Conservation (phyloP, 2,888 invertebrate genomes). For the Abscondita cerata region DNA sequence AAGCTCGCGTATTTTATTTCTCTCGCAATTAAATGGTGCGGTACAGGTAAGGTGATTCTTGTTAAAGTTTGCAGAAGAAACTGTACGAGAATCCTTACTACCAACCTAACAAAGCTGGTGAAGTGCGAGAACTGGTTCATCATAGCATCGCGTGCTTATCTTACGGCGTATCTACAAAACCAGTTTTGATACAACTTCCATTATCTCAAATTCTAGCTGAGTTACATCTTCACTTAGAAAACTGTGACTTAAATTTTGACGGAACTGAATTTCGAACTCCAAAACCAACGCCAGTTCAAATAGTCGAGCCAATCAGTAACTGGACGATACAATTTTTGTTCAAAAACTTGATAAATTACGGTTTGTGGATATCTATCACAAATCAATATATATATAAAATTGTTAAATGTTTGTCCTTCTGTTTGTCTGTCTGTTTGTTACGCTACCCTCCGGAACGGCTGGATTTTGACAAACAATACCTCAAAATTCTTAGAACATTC, state of each 20-base stretch:
- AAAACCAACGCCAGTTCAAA: constrained; percentile 78
- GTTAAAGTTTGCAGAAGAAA: constrained; percentile 79
- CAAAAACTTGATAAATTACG: no score
- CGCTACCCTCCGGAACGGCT: no score
- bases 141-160: constrained; percentile 82
- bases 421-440: no score
- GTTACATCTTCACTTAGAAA: constrained; percentile 80
- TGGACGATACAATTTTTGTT: no score
- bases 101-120: constrained; percentile 56
- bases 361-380: no score
- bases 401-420: no score
- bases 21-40: constrained; percentile 88
- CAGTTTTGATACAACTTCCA: constrained; percentile 95
- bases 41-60: constrained; percentile 78
- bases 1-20: constrained; percentile 91
- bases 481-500: no score
- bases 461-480: no score
- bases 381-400: no score
- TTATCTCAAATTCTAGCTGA: constrained; percentile 91
- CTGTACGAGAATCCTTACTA: constrained; percentile 66
- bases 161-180: constrained; percentile 87
- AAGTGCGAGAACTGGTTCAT: constrained; percentile 72
- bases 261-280: constrained; percentile 70
- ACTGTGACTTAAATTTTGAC: constrained; percentile 77
- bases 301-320: constrained; percentile 97